Base-by-base conservation (phyloP, 2,113 vertebrate genomes). In the Rhea americana region DNA sequence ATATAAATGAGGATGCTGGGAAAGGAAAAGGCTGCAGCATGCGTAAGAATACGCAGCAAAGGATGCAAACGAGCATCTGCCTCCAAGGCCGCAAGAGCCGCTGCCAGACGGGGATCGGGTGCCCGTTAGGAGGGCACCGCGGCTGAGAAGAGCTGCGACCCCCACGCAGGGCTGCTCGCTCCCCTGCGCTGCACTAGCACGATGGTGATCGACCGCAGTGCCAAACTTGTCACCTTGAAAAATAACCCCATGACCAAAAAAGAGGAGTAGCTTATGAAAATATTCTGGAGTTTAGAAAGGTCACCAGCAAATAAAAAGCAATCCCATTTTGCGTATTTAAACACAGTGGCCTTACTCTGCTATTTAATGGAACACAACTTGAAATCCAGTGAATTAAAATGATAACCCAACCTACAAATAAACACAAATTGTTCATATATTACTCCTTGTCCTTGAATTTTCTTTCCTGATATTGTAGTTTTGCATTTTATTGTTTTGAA, bases 121-220 rank as follows among this genome's bases (percentile, higher is more conserved):
- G 19, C 39, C 9, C 13, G 0, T 3, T 4, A 24, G 9, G 5
- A 10, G 0, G 14, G 47, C 2, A 1, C 78, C 16, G 79, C 47
- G 39, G 62, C 45, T 9, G 7, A 7, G 9, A 11, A 9, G 7
- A 0, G 9, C 12, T 53, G 11, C 68, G 35, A 35, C 5, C 47
- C 41, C 70, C n/a, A 21, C 5, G 30, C 45, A 5, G 35, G 18
- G 41, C 13, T 9, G 35, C 30, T 17, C 4, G 1, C 10, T 47
- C 16, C 45, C 45, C 43, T 45, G 43, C 43, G 43, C 43, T 45
- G 43, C 43, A 18, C 50, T 5, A 7, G n/a, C 41, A 43, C 51
- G 35, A 2, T 28, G 1, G 3, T 1, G 13, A 6, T 11, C 67
- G 21, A 18, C 19, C 9, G 18, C 30, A 6, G 24, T 0, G 9